Percentiles rank a stretch among this genome's conserved stretches.
phyloP scores from a whole-genome alignment of 2,797 vertebrate genomes.

The Staurois parvus region DNA sequence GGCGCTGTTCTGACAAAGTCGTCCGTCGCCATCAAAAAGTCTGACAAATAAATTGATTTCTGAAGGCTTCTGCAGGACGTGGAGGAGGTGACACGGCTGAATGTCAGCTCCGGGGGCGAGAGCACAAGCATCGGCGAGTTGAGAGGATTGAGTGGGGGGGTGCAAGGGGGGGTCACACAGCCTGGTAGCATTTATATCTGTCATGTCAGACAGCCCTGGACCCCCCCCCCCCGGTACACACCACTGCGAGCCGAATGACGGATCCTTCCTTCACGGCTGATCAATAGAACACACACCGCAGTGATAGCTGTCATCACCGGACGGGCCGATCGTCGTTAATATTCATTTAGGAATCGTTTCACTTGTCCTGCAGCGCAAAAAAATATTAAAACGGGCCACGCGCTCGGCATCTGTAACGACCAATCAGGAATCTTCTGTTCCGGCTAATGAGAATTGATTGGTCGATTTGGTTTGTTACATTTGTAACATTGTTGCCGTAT shows the following conservation, averaged over 20 bases:
- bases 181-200: not conserved
- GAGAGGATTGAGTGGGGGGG: no score
- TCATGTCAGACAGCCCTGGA: not conserved
- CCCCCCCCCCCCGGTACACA: not conserved
- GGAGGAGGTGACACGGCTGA: not conserved
- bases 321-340: no score
- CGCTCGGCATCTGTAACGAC: no score
- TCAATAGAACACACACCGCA: not conserved
- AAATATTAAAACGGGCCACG: no score
- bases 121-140: no score
- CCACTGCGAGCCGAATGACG: not conserved
- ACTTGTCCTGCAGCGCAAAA: no score
- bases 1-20: not conserved
- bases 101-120: conserved; percentile 16
- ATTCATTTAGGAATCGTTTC: no score
- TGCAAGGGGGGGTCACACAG: not conserved
- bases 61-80: not conserved
- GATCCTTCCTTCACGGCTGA: not conserved
- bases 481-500: no score
- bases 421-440: no score
- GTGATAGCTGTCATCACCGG: not conserved
- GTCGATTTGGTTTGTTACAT: no score
- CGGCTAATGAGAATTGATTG: no score
- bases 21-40: not conserved
- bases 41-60: conserved; percentile 6